Evolutionary conservation across 1,140 invertebrate species (phyloP), one percentile per base, ranked within the genome.

Genomic region (Procambarus clarkii): DNA sequence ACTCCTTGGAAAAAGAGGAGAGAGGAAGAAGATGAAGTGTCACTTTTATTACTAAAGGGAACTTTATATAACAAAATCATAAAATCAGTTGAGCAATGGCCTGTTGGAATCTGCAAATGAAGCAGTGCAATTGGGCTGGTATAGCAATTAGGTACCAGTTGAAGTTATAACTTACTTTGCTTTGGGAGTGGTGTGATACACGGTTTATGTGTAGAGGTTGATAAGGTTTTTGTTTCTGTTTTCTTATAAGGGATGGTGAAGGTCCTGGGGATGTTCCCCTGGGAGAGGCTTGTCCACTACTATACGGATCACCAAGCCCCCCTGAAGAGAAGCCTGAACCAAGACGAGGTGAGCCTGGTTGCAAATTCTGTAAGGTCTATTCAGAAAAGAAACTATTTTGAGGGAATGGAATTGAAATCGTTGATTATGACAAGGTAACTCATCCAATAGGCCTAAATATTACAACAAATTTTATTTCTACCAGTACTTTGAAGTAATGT

Each of bases 221-320:
- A 58, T 91, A 91, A 48, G 88, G 88, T 50, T 91, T 91, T 74
- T 84, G 88, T 24, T 84, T 84, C 82, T 91, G 82, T 77, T 91
- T 91, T 34, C 88, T 74, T 8, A 64, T 50, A 24, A 91, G 71
- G 58, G 88, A 91, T 44, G 88, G 88, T 24, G 88, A 91, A 18
- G 88, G 88, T 46, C 88, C 88, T 0, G 88, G 88, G 9, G 88
- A 91, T 48, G 88, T 91, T 24, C 88, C 88, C 13, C 88, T 76
- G n/a, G 88, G 83, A 24, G 88, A 91, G 46, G 88, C 82, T 69
- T 91, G 88, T n/a, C 88, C 88, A 50, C 88, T 91, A 74, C 76
- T 85, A 46, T 91, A 91, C 3, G 82, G 83, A 50, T 91, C 88
- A n/a, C 13, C 21, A 0, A 91, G 82, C 9, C 74, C 64, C 7